Conservation (phyloP, 2,113 vertebrate genomes). For the Naja naja region DNA sequence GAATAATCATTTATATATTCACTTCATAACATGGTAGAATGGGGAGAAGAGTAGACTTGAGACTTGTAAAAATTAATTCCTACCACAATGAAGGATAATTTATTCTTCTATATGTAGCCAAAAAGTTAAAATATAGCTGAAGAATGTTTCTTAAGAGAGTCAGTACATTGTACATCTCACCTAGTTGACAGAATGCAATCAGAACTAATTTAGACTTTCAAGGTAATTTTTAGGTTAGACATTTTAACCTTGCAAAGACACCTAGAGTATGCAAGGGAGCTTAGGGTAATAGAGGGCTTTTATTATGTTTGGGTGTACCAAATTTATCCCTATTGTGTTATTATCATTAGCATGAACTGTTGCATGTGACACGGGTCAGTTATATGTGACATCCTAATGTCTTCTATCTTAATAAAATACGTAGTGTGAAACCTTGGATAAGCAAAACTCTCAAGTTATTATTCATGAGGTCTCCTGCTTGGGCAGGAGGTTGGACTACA, state of each 20-base stretch:
- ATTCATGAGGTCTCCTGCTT: not conserved
- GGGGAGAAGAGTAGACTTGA: not conserved
- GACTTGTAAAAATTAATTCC: not conserved
- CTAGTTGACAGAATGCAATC: not conserved
- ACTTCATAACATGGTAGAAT: not conserved
- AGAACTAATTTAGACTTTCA: not conserved
- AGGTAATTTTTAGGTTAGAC: not conserved
- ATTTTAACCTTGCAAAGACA: not conserved
- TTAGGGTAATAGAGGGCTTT: not conserved
- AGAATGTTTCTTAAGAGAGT: not conserved
- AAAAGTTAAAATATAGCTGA: not conserved
- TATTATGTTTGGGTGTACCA: not conserved
- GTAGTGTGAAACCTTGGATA: not conserved
- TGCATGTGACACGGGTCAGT: not conserved
- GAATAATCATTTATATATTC: not conserved
- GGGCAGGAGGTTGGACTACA: too few species aligned
- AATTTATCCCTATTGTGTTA: not conserved
- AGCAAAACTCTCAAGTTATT: not conserved
- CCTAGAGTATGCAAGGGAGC: not conserved
- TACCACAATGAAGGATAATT: not conserved
- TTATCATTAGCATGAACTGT: not conserved
- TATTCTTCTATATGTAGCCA: not conserved
- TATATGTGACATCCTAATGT: not conserved
- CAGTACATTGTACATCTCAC: not conserved
- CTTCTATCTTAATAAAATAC: not conserved